These are phyloP conservation scores for Xiphophorus birchmanni DNA, from an alignment of 2,797 vertebrate genomes.

Conservation along the genomic window DNA sequence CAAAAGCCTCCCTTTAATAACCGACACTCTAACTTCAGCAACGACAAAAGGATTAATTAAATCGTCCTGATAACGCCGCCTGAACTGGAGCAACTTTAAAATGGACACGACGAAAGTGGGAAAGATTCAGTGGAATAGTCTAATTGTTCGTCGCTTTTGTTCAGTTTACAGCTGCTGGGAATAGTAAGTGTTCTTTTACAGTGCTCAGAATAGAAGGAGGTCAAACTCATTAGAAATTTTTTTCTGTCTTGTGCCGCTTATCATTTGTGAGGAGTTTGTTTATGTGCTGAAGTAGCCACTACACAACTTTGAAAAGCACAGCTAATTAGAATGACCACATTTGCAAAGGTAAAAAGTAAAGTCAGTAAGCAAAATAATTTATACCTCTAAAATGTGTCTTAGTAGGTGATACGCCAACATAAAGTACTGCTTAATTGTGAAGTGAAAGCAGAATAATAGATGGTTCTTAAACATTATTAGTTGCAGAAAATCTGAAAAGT, in stretches of 20 bases:
- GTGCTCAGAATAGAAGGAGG: background rate
- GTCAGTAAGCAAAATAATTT: conserved; percentile 2
- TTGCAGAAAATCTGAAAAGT: background rate
- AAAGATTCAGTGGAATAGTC: conserved; percentile 12
- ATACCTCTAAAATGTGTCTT: background rate
- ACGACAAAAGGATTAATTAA: conserved; percentile 65
- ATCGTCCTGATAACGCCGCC: conserved; percentile 58
- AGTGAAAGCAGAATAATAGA: background rate
- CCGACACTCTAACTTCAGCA: conserved; percentile 49
- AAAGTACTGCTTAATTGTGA: background rate
- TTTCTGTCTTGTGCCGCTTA: conserved; percentile 6
- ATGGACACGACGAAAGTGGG: conserved; percentile 26
- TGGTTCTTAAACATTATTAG: background rate
- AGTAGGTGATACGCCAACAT: background rate
- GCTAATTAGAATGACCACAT: conserved; percentile 71
- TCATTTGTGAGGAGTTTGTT: conserved; percentile 19
- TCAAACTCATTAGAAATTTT: conserved; percentile 9
- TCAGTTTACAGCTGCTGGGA: conserved; percentile 5
- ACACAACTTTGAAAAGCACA: conserved; percentile 29
- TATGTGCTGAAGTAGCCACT: conserved; percentile 20
- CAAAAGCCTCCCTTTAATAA: conserved; percentile 45
- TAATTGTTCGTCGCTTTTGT: conserved; percentile 15
- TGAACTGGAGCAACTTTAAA: conserved; percentile 58
- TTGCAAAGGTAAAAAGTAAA: conserved; percentile 56
- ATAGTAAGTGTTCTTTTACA: background rate